Evolutionary conservation across 2,797 vertebrate genomes (phyloP).

Genomic region (Acrocephalus scirpaceus): DNA sequence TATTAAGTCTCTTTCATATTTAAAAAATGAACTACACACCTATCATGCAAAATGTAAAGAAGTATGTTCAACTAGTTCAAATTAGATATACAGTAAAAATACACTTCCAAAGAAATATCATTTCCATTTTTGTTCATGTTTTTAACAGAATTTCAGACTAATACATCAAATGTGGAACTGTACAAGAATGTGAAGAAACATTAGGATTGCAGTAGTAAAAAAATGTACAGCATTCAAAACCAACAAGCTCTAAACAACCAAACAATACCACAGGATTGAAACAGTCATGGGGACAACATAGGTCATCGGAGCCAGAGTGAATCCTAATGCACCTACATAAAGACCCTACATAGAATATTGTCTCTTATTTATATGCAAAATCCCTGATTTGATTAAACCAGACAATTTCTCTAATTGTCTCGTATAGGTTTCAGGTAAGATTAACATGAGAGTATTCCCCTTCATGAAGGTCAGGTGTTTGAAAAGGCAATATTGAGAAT

Average conservation of each 20-base stretch:
- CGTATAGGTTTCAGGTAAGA: conserved; percentile 50
- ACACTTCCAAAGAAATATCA: conserved; percentile 73
- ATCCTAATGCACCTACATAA: conserved; percentile 70
- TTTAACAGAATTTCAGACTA: conserved; percentile 80
- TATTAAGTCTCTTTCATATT: conserved; percentile 64
- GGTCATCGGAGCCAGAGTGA: conserved; percentile 68
- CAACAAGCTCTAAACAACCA: conserved; percentile 72
- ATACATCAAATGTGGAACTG: conserved; percentile 78
- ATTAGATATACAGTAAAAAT: conserved; percentile 72
- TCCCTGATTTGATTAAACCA: conserved; percentile 70
- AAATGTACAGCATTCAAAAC: conserved; percentile 79
- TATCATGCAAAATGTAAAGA: conserved; percentile 72
- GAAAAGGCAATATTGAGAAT: conserved; percentile 60
- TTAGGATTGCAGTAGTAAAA: conserved; percentile 75
- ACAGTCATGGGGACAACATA: conserved; percentile 71
- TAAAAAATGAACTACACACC: conserved; percentile 71
- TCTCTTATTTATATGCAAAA: conserved; percentile 71
- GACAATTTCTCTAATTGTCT: conserved; percentile 71
- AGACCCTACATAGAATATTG: conserved; percentile 65
- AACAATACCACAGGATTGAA: conserved; percentile 74
- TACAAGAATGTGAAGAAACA: conserved; percentile 77
- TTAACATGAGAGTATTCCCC: conserved; percentile 40
- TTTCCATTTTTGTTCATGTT: conserved; percentile 77
- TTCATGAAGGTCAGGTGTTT: neutral
- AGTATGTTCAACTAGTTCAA: conserved; percentile 69